A percentile compares a stretch with the other conserved stretches of the same genome.
phyloP scores from a whole-genome alignment of 2,113 vertebrate genomes.

The Erpornis zantholeuca region DNA sequence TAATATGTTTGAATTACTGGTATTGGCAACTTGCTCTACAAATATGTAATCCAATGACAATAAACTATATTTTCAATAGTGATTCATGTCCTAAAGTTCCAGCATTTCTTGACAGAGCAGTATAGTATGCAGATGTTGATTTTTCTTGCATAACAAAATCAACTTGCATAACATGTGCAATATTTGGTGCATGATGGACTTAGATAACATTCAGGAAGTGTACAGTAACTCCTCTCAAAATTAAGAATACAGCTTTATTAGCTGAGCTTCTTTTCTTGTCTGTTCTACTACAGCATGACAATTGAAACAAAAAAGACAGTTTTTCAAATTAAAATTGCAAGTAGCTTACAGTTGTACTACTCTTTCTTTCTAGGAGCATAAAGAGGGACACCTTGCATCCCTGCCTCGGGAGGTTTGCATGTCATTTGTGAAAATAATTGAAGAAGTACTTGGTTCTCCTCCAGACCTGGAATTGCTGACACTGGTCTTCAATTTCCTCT shows the following conservation, averaged over 20 bases:
- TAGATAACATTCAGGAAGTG: background rate
- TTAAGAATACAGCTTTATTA: background rate
- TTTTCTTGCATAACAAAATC: background rate
- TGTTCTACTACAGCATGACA: background rate
- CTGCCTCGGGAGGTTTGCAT: conserved; percentile 90
- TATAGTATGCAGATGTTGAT: background rate
- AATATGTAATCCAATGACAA: background rate
- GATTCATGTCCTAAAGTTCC: background rate
- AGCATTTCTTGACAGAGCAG: background rate
- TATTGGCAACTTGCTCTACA: background rate
- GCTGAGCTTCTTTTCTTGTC: background rate
- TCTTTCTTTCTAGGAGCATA: conserved; percentile 84
- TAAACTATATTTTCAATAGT: background rate
- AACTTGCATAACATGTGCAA: background rate
- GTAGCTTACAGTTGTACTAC: background rate
- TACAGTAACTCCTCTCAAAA: background rate
- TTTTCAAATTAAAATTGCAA: background rate
- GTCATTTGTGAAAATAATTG: conserved; percentile 97
- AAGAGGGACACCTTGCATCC: conserved; percentile 85
- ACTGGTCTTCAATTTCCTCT: conserved; percentile 92
- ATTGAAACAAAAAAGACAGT: background rate
- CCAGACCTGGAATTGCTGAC: conserved; percentile 91
- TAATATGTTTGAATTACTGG: background rate
- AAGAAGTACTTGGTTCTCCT: conserved; percentile 96
- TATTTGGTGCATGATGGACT: background rate